Conservation (phyloP, 35 echinoderm and acorn worm genomes). For the Acanthaster planci region DNA sequence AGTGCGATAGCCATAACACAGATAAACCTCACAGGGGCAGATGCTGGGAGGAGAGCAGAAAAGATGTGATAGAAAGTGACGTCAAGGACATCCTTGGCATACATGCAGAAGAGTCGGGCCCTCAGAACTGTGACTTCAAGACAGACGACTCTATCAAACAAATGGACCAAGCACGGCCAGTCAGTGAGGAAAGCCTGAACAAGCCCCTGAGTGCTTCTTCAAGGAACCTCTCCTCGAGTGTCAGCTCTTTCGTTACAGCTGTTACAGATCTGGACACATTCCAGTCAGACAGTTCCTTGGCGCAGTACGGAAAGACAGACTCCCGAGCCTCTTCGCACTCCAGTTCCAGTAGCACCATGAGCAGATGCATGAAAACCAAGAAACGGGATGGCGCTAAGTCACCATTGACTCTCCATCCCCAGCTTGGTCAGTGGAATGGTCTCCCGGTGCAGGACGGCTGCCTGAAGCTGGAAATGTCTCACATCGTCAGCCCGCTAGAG, state of each 20-base stretch:
- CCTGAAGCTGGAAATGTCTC: conserved; percentile 59
- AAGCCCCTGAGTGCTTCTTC: not conserved
- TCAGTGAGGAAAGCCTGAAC: no score
- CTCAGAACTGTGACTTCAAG: not conserved
- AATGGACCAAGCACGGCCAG: not conserved
- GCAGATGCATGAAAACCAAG: not conserved
- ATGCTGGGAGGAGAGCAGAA: not conserved
- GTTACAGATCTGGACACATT: not conserved
- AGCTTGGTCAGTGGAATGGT: not conserved
- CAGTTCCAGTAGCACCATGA: not conserved
- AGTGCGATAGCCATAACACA: not conserved
- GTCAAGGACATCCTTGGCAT: not conserved
- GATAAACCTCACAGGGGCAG: not conserved
- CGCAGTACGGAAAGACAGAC: no score
- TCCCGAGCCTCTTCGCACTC: no score
- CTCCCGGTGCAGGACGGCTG: not conserved
- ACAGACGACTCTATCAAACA: not conserved
- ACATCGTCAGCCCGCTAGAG: conserved; percentile 55
- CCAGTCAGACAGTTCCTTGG: not conserved
- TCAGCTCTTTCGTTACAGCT: not conserved
- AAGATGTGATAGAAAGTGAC: not conserved
- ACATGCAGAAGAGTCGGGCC: not conserved
- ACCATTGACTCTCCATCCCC: not conserved
- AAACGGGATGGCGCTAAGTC: not conserved
- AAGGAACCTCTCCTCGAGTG: conserved; percentile 7